Evolutionary conservation across 2,888 invertebrate genomes (phyloP), one percentile per base, ranked within the genome.

Genomic region (Sinotaia quadrata): DNA sequence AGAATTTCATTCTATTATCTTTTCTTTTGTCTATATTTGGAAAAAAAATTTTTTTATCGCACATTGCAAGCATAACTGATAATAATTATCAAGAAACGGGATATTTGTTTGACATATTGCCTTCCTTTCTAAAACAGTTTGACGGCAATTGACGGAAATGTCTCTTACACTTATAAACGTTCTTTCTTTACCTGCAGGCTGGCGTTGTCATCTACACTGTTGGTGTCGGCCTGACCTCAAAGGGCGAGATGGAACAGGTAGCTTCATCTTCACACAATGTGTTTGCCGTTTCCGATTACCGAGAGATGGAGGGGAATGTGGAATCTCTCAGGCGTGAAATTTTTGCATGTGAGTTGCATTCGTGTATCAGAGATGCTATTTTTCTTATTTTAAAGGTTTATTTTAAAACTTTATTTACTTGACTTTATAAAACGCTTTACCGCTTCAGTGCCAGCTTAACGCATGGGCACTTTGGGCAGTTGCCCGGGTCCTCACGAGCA

Each of bases 181-280:
- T n/a, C n/a, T n/a, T 29, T 24, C 54, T 54, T 10, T 12, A 31
- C 7, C 51, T 34, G 7, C 47, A 65, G 41, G 71, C 74, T 12
- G 77, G 78, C 2, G 75, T 81, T 15, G 67, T 70, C n/a, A 75
- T 84, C 27, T 82, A 74, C 68, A 75, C 78, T 2, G 68, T 82
- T 18, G 84, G 82, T 5, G 68, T 83, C 7, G 80, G 78, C 0
- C 66, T 82, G 34, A 24, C 60, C 10, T 80, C 80, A 54, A 83
- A 80, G 61, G 67, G 71, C 3, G 81, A 83, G 65, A 66, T 83
- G 31, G 82, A 81, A 59, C 56, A 37, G 4, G 61, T 81, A 2
- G 79, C 82, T 24, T 77, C 80, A 0, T 72, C 75, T 7, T 73
- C 79, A 1, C 71, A 71, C 12, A 81, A 81, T 71, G 77, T 81